These are phyloP conservation scores for Chauna torquata DNA, from an alignment of 2,113 vertebrate genomes.

Conservation along the genomic window DNA sequence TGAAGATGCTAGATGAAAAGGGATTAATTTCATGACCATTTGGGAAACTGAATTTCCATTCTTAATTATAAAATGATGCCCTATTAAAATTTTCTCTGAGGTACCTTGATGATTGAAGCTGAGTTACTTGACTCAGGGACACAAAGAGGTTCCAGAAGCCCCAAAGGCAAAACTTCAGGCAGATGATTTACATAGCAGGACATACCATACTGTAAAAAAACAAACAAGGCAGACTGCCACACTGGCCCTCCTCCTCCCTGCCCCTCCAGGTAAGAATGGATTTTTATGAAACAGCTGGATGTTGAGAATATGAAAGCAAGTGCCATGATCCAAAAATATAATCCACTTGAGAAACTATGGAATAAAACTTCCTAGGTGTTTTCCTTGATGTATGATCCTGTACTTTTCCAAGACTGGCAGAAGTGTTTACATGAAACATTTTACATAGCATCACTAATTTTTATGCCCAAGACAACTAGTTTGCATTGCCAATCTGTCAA, in stretches of 20 bases:
- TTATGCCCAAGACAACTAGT: background rate
- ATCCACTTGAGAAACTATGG: background rate
- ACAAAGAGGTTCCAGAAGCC: slow-evolving; percentile 26
- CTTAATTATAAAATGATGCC: slow-evolving; percentile 71
- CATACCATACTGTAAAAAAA: background rate
- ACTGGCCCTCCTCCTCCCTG: background rate
- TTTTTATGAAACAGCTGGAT: background rate
- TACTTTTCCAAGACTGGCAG: background rate
- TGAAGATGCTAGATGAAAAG: slow-evolving; percentile 49
- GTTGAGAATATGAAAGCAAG: background rate
- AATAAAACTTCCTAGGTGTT: background rate
- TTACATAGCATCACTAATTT: background rate
- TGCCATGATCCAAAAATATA: background rate
- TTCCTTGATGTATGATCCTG: background rate
- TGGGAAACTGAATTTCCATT: slow-evolving; percentile 66
- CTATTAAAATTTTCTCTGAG: slow-evolving; percentile 69
- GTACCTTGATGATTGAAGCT: slow-evolving; percentile 56
- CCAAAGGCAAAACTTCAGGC: slow-evolving; percentile 11
- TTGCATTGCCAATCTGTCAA: background rate
- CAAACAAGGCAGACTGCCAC: background rate
- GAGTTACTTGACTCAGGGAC: slow-evolving; percentile 66
- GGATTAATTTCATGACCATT: slow-evolving; percentile 66
- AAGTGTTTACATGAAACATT: background rate
- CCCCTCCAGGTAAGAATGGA: background rate
- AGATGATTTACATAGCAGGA: background rate